Conservation (phyloP, 2,113 vertebrate species). For the Pelecanoides urinatrix region DNA sequence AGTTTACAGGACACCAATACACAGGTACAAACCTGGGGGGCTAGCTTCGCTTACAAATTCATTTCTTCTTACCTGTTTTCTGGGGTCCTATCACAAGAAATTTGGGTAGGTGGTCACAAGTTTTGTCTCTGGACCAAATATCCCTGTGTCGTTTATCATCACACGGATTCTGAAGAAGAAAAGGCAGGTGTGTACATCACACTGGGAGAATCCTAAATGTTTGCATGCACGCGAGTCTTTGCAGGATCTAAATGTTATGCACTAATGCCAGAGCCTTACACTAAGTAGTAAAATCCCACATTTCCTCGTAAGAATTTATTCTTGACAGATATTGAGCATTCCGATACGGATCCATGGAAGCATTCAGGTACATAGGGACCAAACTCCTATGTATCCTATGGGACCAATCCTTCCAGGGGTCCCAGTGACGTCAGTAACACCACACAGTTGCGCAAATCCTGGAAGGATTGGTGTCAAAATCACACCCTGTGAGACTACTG, state of each 20-base stretch:
- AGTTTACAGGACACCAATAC: neutral
- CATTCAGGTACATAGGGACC: neutral
- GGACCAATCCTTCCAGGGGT: neutral
- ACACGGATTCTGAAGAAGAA: conserved; percentile 75
- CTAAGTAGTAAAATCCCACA: neutral
- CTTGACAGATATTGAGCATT: neutral
- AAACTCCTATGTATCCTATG: neutral
- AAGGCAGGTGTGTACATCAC: neutral
- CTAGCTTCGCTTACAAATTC: neutral
- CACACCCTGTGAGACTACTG: neutral
- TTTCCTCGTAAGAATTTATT: neutral
- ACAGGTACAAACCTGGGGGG: neutral
- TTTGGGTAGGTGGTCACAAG: conserved; percentile 79
- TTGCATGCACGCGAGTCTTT: accelerated
- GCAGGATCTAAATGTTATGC: neutral
- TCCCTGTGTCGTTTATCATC: conserved; percentile 82
- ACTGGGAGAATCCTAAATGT: no score
- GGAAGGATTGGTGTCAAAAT: neutral
- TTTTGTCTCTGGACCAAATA: conserved; percentile 84
- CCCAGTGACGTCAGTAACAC: neutral
- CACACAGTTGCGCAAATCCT: neutral
- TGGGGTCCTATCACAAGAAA: conserved; percentile 84
- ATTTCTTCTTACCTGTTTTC: conserved; percentile 75
- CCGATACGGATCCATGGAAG: neutral
- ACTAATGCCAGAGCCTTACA: neutral